Base-by-base conservation (phyloP, 2,888 invertebrate species). In the Strigamia crassipes region DNA sequence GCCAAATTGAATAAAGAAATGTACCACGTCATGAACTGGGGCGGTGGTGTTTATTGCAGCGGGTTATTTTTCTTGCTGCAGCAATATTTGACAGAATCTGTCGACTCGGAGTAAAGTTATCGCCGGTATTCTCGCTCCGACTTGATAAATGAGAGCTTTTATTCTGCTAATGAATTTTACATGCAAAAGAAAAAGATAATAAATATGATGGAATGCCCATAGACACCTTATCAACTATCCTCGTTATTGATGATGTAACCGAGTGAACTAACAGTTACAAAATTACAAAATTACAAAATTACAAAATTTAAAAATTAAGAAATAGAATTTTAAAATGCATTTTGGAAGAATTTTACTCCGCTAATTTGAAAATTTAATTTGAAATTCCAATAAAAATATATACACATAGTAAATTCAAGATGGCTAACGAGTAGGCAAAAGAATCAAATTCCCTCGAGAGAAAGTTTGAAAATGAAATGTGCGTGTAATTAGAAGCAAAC, bases 151-250 rank as follows among this genome's bases (percentile, higher is more conserved):
- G 61, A 23, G 21, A 66, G 61, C 61, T 66, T 66, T 66, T 66
- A 66, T 66, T 66, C 61, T 23, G 61, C 23, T 66, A 66, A 66
- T 66, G 61, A 66, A 66, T 66, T 66, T 66, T 66, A 23, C 61
- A 66, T 66, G 61, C 61, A 23, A 66, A 66, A 18, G 61, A 66
- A 66, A 66, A 66, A 23, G 61, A 66, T 66, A 66, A 66, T 66
- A 66, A 66, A 66, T 66, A 18, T 66, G 61, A 23, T 66, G 21
- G 13, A 66, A 66, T 5, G 61, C 61, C 46, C 12, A 27, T 51
- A 51, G 8, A 66, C 21, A 23, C 9, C 1, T 66, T 66, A 66
- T 66, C 61, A 66, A 66, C 46, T 23, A 66, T 4, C 6, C 21
- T 23, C 23, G 61, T 66, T 23, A 66, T 66, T 66, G 61, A 66